Evolutionary conservation across 2,113 vertebrate genomes (phyloP), one percentile per base, ranked within the genome.

Genomic region (Bungarus multicinctus): DNA sequence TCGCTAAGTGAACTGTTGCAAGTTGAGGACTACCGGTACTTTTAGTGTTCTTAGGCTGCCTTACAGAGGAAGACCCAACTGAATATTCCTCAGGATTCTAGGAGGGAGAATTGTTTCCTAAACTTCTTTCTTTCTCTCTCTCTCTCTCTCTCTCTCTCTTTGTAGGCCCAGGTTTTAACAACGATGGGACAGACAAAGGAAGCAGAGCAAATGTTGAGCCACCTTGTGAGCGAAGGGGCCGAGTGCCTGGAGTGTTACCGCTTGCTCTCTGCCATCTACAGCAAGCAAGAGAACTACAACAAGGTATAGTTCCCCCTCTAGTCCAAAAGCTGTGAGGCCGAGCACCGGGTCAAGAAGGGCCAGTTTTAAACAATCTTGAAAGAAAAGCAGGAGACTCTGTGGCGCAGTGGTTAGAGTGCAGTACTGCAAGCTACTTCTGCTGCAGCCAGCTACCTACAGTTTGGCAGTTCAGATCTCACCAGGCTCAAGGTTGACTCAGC

Each of bases 221-320:
- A 96, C n/a, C 98, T 99, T 69, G 98, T 99, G 57, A 96, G 88
- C 0, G 98, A 98, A 95, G 98, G 98, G 43, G 87, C 88, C 0
- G 94, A 96, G 60, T 99, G 99, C 90, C 97, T 99, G 5, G 99
- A 99, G 94, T 99, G 99, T 96, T 99, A 98, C 92, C 99, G 99
- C 87, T 98, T 99, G 64, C 96, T 99, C 39, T 99, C 99, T 2
- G 99, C 99, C 18, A 98, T 99, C 96, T 98, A 99, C 97, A 99
- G 98, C 98, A 99, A 99, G 95, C 97, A 97, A 88, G 99, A 99
- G 39, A 98, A 97, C 94, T 98, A 98, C 50, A 93, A 97, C 30
- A 97, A 99, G 98, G 99, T 99, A 95, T 58, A 0, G 0, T 1
- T 22, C 3, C 1, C 10, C 18, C 6, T 74, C 47, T 89, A 58